A percentile compares a stretch with the other conserved stretches of the same genome.
Conservation (phyloP, 2,113 vertebrate genomes). For the Cinclus cinclus region DNA sequence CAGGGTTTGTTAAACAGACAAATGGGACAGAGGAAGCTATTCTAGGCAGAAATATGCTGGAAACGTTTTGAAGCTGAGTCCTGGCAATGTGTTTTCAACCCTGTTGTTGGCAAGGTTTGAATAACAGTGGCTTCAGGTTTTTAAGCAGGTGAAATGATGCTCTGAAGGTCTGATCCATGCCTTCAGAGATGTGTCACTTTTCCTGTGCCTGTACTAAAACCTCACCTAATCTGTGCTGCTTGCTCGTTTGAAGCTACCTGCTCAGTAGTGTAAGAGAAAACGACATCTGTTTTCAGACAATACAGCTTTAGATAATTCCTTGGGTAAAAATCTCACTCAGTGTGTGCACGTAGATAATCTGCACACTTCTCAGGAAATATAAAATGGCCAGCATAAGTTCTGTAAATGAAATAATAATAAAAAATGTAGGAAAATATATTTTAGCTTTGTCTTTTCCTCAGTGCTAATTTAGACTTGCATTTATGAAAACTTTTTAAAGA, state of each 20-base stretch:
- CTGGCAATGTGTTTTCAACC: background rate
- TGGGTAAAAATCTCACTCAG: background rate
- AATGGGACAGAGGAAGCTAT: background rate
- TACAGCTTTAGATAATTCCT: background rate
- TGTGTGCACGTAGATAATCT: too few species aligned
- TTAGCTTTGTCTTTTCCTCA: background rate
- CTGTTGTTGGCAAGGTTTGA: background rate
- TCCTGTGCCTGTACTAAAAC: background rate
- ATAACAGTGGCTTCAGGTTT: background rate
- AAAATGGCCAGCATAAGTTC: background rate
- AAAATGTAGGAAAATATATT: background rate
- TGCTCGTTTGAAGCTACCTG: background rate
- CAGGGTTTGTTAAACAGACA: background rate
- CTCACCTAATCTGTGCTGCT: background rate
- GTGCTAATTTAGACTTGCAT: background rate
- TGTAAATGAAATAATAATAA: background rate
- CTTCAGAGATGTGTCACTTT: background rate
- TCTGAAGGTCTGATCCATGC: background rate
- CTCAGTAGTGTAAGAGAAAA: background rate
- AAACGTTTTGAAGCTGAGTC: background rate
- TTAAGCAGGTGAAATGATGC: background rate
- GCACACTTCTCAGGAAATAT: background rate
- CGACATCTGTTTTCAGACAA: background rate
- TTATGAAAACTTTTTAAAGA: background rate
- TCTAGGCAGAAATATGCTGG: background rate